Evolutionary conservation across 2,888 invertebrate genomes (phyloP).

Genomic region (Imbricaverruca yamaguchii): DNA sequence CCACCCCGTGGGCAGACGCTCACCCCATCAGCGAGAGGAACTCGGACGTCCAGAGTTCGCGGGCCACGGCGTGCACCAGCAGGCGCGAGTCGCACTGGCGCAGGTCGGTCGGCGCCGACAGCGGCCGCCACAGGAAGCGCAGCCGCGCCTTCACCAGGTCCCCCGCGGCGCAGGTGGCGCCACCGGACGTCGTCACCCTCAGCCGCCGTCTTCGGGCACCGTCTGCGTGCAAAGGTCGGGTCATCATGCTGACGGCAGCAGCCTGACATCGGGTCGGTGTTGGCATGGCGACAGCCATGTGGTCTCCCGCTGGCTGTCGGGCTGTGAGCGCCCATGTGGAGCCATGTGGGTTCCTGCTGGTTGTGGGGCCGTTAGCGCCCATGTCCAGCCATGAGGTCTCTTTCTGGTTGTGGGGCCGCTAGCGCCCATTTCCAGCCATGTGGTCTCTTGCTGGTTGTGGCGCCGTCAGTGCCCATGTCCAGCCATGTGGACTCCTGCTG

Average conservation of each 20-base stretch:
- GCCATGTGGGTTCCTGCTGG: no score
- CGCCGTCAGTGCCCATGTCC: no score
- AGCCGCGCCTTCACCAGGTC: background rate
- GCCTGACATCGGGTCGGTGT: background rate
- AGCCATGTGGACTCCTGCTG: no score
- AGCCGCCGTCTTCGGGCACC: background rate
- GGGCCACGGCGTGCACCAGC: background rate
- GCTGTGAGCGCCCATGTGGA: no score
- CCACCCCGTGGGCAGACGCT: background rate
- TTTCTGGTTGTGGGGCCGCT: no score
- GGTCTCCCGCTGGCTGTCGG: background rate
- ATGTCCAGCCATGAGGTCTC: no score
- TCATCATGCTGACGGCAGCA: background rate
- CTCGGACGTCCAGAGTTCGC: conserved; percentile 9
- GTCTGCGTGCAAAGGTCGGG: background rate
- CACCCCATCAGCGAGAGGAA: conserved; percentile 14
- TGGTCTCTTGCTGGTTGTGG: background rate
- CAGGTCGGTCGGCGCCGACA: background rate
- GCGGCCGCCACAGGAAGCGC: background rate
- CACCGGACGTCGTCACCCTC: background rate
- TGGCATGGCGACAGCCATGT: background rate
- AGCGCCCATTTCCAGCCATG: background rate
- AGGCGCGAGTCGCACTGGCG: background rate
- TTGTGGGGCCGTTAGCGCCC: no score
- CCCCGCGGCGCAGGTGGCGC: background rate